Evolutionary conservation across 2,113 vertebrate species (phyloP), one percentile per base, ranked within the genome.

Genomic region (Guaruba guarouba): DNA sequence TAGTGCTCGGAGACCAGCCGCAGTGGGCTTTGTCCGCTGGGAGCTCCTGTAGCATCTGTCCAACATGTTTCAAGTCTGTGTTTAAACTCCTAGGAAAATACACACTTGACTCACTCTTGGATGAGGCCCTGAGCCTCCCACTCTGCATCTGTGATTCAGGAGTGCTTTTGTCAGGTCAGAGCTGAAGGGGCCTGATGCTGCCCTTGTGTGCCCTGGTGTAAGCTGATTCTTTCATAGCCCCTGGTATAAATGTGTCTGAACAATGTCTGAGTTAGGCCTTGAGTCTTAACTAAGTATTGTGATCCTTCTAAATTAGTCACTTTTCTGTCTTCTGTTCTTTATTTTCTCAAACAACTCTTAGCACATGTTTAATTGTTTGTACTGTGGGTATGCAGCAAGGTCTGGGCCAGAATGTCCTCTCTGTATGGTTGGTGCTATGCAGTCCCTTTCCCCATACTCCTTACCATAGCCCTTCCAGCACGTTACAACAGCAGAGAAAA

Each of bases 191-290:
- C 33, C 33, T 64, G 33, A 39, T 49, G 55, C 49, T 93, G 70
- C 28, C 24, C 29, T 64, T 0, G 0, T 46, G 12, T 11, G 10
- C 39, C 46, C 22, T 0, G 5, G 8, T 64, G n/a, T 19, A 52
- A 82, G 13, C 1, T 31, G n/a, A 23, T 17, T 13, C 39, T 51
- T 70, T 63, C 48, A 68, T 66, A 68, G 18, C 11, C 23, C 29
- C 5, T 52, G 64, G 12, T 33, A 7, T 51, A 64, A 91, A 57
- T 25, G 52, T 27, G 29, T 93, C 33, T 79, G 48, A 43, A 52
- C 20, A 62, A 13, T 24, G 61, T 10, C 59, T 82, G 27, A 84
- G 78, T 59, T 69, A 52, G 44, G 14, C 52, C 29, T 27, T 48
- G 57, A 73, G 10, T 64, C 43, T 77, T 92, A 76, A 23, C 14